These are phyloP conservation scores for Thryonomys swinderianus DNA, from an alignment of 2,113 vertebrate species.

Conservation along the genomic window DNA sequence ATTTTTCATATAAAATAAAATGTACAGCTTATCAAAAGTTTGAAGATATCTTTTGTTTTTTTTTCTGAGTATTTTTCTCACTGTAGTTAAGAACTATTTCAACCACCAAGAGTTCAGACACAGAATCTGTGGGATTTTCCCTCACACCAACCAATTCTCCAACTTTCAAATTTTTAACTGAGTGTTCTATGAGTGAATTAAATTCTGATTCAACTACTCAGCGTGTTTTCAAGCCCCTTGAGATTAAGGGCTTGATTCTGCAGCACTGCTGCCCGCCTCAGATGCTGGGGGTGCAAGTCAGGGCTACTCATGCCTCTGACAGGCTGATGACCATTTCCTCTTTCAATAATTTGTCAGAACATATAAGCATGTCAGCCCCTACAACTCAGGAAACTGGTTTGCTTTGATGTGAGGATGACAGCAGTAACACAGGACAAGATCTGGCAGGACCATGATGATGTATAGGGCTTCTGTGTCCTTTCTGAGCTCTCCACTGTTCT, in stretches of 20 bases:
- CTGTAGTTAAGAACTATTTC: neutral
- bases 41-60: neutral
- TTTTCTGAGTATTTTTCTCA: neutral
- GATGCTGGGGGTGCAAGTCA: no score
- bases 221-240: neutral
- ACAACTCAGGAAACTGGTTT: neutral
- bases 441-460: accelerated
- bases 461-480: accelerated
- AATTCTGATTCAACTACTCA: neutral
- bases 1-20: neutral
- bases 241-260: neutral
- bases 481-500: neutral
- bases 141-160: neutral
- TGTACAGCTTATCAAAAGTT: neutral
- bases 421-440: neutral
- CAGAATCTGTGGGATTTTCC: neutral
- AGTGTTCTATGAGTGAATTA: neutral
- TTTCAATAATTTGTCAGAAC: neutral
- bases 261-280: accelerated
- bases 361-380: no score
- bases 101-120: neutral
- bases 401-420: neutral
- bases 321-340: accelerated
- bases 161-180: neutral
- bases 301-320: accelerated